Percentiles rank a stretch among this genome's conserved stretches.
phyloP scores from a whole-genome alignment of 1,140 invertebrate species.

The Zaprionus nigranus region DNA sequence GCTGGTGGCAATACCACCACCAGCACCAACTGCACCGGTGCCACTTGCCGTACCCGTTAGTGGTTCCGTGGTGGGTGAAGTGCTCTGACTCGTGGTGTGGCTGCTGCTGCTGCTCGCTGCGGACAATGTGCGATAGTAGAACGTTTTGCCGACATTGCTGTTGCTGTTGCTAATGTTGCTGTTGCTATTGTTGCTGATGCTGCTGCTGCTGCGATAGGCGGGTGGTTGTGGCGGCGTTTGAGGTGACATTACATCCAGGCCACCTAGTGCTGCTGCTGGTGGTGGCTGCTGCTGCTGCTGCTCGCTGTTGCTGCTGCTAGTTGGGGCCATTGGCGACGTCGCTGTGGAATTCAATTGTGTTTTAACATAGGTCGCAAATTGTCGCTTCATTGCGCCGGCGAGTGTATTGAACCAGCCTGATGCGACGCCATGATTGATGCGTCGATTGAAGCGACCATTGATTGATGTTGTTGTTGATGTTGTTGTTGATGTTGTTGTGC shows the following conservation, averaged over 20 bases:
- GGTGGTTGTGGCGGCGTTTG: conserved; percentile 41
- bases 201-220: conserved; percentile 70
- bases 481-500: conserved; percentile 3
- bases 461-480: background rate
- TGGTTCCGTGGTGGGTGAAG: conserved; percentile 73
- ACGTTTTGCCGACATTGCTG: conserved; percentile 53
- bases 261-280: background rate
- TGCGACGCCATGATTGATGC: conserved; percentile 16
- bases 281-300: conserved; percentile 47
- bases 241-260: conserved; percentile 11
- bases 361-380: conserved; percentile 92
- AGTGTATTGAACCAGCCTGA: conserved; percentile 88
- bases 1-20: conserved; percentile 7
- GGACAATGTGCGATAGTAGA: conserved; percentile 76
- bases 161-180: conserved; percentile 46
- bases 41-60: conserved; percentile 20
- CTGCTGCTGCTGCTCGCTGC: conserved; percentile 74
- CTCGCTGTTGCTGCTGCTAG: conserved; percentile 53
- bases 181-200: conserved; percentile 46
- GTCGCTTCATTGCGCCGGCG: conserved; percentile 87
- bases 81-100: conserved; percentile 74
- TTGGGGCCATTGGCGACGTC: conserved; percentile 67
- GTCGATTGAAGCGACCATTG: conserved; percentile 18
- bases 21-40: conserved; percentile 3
- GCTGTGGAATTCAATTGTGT: conserved; percentile 86